phyloP scores from a whole-genome alignment of 2,797 vertebrate genomes.

The Meda fulgida region DNA sequence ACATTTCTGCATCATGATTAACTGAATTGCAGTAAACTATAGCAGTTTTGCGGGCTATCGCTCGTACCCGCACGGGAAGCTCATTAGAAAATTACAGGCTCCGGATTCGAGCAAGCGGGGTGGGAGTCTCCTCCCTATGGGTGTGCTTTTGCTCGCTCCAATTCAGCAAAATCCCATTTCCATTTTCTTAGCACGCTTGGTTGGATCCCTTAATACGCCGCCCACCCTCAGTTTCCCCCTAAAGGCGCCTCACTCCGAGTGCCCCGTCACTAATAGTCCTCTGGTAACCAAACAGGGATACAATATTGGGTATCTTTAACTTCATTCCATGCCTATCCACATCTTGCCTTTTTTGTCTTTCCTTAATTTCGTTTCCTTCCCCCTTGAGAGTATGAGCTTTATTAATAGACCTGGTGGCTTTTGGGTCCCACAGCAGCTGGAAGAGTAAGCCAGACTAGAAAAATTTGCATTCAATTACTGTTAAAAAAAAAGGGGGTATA shows the following conservation, averaged over 20 bases:
- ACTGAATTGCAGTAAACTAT: background rate
- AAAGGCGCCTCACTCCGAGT: background rate
- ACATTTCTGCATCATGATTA: background rate
- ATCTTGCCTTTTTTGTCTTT: slow-evolving; percentile 43
- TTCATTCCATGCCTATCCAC: slow-evolving; percentile 18
- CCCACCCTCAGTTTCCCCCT: slow-evolving; percentile 23
- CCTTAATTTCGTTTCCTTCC: slow-evolving; percentile 16
- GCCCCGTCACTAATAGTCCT: slow-evolving; percentile 28
- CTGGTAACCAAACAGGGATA: background rate
- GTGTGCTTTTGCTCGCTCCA: slow-evolving; percentile 46
- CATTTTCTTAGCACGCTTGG: slow-evolving; percentile 52
- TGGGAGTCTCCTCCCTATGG: slow-evolving; percentile 49
- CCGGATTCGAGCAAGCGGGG: background rate
- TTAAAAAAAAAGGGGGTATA: background rate
- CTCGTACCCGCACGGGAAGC: slow-evolving; percentile 34
- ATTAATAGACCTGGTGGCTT: slow-evolving; percentile 39
- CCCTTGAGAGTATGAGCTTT: slow-evolving; percentile 27
- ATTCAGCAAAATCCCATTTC: slow-evolving; percentile 51
- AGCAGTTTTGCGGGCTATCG: slow-evolving; percentile 1
- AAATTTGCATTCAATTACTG: background rate
- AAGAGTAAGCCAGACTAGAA: background rate
- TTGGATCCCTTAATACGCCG: slow-evolving; percentile 52
- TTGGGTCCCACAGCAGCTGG: slow-evolving; percentile 22
- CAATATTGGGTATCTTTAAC: slow-evolving; percentile 25
- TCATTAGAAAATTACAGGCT: slow-evolving; percentile 56